These are phyloP conservation scores for Ophion costatus DNA, from an alignment of 2,888 invertebrate genomes.

Conservation along the genomic window DNA sequence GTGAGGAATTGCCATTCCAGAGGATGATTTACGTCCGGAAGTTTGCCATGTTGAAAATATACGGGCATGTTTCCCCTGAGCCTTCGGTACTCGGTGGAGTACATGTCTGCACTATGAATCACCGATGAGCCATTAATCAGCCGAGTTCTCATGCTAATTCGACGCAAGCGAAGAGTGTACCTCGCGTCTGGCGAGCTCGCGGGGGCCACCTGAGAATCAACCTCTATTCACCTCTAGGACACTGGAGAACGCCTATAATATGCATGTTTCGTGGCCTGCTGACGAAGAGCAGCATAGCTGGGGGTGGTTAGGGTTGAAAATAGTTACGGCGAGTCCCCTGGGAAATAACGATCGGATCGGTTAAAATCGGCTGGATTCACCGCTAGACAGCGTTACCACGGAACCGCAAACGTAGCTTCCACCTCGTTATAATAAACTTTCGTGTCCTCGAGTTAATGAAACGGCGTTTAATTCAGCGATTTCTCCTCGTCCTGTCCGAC, in stretches of 20 bases:
- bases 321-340: conserved; percentile 45
- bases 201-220: conserved; percentile 45
- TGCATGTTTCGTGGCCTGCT: conserved; percentile 56
- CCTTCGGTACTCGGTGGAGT: conserved; percentile 3
- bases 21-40: conserved; percentile 37
- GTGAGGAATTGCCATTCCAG: conserved; percentile 12
- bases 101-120: conserved; percentile 49
- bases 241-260: conserved; percentile 52
- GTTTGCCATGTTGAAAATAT: conserved; percentile 47
- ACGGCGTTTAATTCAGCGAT: conserved; percentile 57
- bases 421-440: conserved; percentile 1
- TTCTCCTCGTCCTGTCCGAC: conserved; percentile 42
- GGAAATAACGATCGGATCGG: conserved; percentile 65
- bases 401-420: conserved; percentile 35
- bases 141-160: conserved; percentile 64
- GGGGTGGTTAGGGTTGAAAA: conserved; percentile 11
- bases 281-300: neutral
- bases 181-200: conserved; percentile 1
- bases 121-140: conserved; percentile 70
- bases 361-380: conserved; percentile 54
- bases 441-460: conserved; percentile 58
- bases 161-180: conserved; percentile 50
- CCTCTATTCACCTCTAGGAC: conserved; percentile 32
- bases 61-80: conserved; percentile 11
- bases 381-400: conserved; percentile 44